Percentiles rank a stretch among this genome's conserved stretches.
These are phyloP conservation scores for Noctua janthe DNA, from an alignment of 2,888 invertebrate genomes.

Conservation along the genomic window DNA sequence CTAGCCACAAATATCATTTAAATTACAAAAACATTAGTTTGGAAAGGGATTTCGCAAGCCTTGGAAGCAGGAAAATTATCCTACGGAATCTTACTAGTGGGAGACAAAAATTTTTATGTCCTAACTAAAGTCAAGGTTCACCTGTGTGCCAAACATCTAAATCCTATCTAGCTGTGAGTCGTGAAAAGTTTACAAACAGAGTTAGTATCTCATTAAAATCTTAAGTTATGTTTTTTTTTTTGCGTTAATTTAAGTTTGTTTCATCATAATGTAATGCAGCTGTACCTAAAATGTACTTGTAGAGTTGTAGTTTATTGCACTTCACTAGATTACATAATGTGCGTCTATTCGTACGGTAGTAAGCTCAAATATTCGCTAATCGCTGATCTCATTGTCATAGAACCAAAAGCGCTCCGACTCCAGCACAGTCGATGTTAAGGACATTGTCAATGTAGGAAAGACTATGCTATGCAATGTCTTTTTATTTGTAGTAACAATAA, in stretches of 20 bases:
- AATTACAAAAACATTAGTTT: too few relatives aligned
- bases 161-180: too few relatives aligned
- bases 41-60: too few relatives aligned
- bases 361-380: neutral
- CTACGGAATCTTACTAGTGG: too few relatives aligned
- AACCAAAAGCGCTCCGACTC: neutral
- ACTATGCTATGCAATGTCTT: neutral
- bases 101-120: neutral
- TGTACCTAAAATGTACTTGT: conserved; percentile 4
- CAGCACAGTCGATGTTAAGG: conserved; percentile 8
- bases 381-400: conserved; percentile 9
- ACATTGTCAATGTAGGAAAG: conserved; percentile 1
- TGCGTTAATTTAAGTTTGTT: neutral
- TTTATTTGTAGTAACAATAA: conserved; percentile 37
- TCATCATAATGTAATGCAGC: conserved; percentile 1
- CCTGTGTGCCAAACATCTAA: too few relatives aligned
- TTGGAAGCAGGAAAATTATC: too few relatives aligned
- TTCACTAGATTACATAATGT: neutral
- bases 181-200: neutral
- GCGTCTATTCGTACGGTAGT: neutral
- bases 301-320: conserved; percentile 6
- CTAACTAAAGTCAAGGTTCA: neutral
- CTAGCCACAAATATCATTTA: too few relatives aligned
- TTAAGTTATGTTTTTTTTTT: neutral
- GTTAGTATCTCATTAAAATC: neutral